These are phyloP conservation scores for Anguilla rostrata DNA, from an alignment of 2,113 vertebrate genomes.

Conservation along the genomic window DNA sequence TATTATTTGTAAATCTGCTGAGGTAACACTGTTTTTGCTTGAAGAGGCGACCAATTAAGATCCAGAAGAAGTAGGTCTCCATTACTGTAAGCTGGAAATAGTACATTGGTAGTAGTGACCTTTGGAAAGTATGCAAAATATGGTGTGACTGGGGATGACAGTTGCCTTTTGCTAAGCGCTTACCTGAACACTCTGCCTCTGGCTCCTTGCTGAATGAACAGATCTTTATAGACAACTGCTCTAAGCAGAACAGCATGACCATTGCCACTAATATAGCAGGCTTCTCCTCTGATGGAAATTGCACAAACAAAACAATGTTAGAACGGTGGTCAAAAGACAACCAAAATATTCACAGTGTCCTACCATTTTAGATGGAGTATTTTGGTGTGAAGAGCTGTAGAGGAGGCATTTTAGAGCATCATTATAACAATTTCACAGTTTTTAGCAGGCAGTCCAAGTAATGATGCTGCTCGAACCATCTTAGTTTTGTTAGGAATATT, in stretches of 20 bases:
- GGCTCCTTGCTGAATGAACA: constrained; percentile 31
- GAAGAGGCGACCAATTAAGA: background rate
- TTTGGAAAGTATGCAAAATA: background rate
- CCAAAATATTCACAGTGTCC: background rate
- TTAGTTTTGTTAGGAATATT: too few relatives aligned
- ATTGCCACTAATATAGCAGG: constrained; percentile 23
- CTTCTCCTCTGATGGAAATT: background rate
- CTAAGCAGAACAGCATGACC: constrained; percentile 32
- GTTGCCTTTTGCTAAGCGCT: constrained; percentile 30
- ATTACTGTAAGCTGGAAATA: background rate
- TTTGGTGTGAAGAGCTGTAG: background rate
- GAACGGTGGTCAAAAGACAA: background rate
- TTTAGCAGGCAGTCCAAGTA: too few relatives aligned
- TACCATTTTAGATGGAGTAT: background rate
- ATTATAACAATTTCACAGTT: too few relatives aligned
- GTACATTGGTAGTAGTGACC: constrained; percentile 3
- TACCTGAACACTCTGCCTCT: constrained; percentile 40
- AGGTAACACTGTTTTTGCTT: background rate
- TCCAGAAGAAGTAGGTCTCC: background rate
- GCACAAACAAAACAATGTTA: background rate
- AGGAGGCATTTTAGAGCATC: background rate
- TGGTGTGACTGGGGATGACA: constrained; percentile 17
- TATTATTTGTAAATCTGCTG: background rate
- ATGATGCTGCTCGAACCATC: too few relatives aligned
- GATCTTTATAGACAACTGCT: constrained; percentile 35